Percentiles rank a stretch among this genome's conserved stretches.
These are phyloP conservation scores for Amphipoea lucens DNA, from an alignment of 2,888 invertebrate genomes.

Conservation along the genomic window DNA sequence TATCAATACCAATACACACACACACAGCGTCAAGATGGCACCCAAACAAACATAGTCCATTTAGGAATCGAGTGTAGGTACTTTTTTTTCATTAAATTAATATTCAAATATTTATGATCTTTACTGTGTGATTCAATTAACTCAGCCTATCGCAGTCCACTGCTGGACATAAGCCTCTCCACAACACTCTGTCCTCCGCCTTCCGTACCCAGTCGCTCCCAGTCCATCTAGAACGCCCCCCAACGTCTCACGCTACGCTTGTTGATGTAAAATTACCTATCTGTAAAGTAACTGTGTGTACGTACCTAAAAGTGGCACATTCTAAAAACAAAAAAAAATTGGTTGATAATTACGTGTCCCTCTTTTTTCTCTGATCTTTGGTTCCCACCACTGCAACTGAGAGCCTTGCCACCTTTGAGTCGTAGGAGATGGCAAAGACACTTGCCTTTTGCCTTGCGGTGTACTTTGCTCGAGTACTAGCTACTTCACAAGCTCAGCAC, in stretches of 20 bases:
- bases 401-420: not conserved
- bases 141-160: not conserved
- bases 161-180: not conserved
- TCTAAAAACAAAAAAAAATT: not conserved
- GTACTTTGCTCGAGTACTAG: constrained; percentile 56
- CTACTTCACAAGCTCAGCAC: constrained; percentile 49
- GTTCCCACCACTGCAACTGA: constrained; percentile 41
- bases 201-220: not conserved
- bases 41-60: not conserved
- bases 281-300: not conserved
- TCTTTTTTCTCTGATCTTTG: constrained; percentile 21
- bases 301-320: not conserved
- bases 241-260: not conserved
- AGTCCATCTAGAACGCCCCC: not conserved
- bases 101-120: not conserved
- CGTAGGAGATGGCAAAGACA: constrained; percentile 46
- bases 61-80: not conserved
- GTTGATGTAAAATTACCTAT: not conserved
- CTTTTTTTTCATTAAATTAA: not conserved
- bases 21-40: too few relatives aligned
- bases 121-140: not conserved
- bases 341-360: not conserved
- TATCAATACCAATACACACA: not conserved
- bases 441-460: constrained; percentile 62
- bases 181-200: not conserved